A percentile compares a stretch with the other conserved stretches of the same genome.
These are phyloP conservation scores for Zophobas morio DNA, from an alignment of 1,140 invertebrate genomes.

Conservation along the genomic window DNA sequence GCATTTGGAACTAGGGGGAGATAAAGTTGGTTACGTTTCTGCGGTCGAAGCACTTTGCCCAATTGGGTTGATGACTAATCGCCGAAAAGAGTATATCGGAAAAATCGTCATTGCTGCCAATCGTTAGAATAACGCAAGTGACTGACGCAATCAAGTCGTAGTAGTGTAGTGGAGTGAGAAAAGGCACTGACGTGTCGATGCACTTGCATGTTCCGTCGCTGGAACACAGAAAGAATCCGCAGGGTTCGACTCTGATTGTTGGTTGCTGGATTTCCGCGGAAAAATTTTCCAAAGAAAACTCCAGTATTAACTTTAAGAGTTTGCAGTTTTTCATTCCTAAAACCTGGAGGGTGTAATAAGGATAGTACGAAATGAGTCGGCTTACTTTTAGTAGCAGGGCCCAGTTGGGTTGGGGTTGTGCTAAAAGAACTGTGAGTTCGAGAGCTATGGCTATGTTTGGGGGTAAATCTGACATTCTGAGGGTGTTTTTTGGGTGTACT, in stretches of 20 bases:
- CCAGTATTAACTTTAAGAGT: constrained; percentile 65
- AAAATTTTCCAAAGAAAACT: constrained; percentile 54
- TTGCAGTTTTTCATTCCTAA: constrained; percentile 77
- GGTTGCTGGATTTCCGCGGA: constrained; percentile 56
- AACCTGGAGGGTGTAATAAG: constrained; percentile 68
- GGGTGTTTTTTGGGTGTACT: constrained; percentile 66
- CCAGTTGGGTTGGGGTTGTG: constrained; percentile 85
- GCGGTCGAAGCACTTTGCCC: constrained; percentile 80
- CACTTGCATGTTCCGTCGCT: constrained; percentile 67
- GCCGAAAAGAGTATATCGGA: constrained; percentile 74
- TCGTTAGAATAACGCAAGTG: constrained; percentile 71
- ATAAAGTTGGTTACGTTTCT: constrained; percentile 72
- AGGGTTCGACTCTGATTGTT: constrained; percentile 64
- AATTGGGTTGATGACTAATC: constrained; percentile 71
- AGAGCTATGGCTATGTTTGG: constrained; percentile 74
- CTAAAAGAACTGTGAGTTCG: constrained; percentile 78
- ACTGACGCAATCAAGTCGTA: constrained; percentile 60
- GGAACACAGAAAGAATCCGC: constrained; percentile 78
- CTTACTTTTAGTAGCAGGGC: constrained; percentile 78
- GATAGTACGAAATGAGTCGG: constrained; percentile 12
- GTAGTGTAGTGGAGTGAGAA: constrained; percentile 67
- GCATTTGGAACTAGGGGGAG: neutral
- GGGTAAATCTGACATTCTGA: constrained; percentile 70
- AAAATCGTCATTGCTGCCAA: constrained; percentile 75
- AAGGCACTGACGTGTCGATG: constrained; percentile 59